Conservation (phyloP, 2,888 invertebrate species). For the Monoplex corrugatus region DNA sequence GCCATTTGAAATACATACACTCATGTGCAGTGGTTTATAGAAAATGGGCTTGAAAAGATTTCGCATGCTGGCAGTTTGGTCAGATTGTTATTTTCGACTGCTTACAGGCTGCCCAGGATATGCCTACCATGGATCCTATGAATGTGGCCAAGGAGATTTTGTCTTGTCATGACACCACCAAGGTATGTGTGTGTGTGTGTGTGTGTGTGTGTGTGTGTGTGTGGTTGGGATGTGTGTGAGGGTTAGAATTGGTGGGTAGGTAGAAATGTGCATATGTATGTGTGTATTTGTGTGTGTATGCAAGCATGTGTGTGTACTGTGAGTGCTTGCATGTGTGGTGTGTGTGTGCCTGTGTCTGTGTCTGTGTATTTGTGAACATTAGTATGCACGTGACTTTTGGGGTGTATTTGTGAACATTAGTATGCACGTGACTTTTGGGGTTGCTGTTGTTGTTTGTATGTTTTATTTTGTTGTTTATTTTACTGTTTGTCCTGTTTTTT, state of each 20-base stretch:
- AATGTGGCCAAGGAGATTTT: slow-evolving; percentile 79
- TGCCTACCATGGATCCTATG: slow-evolving; percentile 75
- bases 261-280: too few species aligned
- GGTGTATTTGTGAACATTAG: not conserved
- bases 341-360: too few species aligned
- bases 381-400: too few species aligned
- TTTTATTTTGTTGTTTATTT: too few species aligned
- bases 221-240: not conserved
- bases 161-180: slow-evolving; percentile 77
- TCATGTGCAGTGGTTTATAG: too few species aligned
- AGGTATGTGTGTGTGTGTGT: slow-evolving; percentile 62
- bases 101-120: slow-evolving; percentile 71
- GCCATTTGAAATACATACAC: too few species aligned
- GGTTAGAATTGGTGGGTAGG: not conserved
- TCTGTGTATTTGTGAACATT: not conserved
- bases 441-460: too few species aligned
- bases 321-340: not conserved
- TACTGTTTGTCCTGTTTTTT: too few species aligned
- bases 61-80: too few species aligned
- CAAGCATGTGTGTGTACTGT: not conserved
- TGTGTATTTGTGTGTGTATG: too few species aligned
- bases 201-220: slow-evolving; percentile 11
- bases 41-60: too few species aligned
- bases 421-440: too few species aligned
- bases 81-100: not conserved